phyloP scores from a whole-genome alignment of 1,140 invertebrate species.

The Magallana gigas region DNA sequence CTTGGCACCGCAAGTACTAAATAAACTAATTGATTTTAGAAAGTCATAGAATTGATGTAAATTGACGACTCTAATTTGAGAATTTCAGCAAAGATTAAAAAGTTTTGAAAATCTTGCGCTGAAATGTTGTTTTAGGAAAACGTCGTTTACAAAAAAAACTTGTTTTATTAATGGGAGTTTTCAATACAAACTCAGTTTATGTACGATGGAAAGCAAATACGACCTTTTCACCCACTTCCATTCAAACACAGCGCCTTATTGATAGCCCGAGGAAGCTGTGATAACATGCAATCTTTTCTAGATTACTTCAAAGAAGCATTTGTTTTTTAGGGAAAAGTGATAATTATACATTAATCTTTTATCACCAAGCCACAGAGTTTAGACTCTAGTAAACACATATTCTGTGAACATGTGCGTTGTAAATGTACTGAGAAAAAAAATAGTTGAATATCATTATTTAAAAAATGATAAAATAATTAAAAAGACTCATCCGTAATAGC shows the following conservation, averaged over 20 bases:
- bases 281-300: background rate
- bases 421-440: too few relatives aligned
- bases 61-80: background rate
- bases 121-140: background rate
- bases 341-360: background rate
- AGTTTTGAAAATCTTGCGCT: background rate
- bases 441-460: too few relatives aligned
- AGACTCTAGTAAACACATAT: too few relatives aligned
- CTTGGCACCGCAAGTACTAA: background rate
- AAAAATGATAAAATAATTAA: too few relatives aligned
- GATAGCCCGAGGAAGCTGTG: background rate
- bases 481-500: too few relatives aligned
- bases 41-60: background rate
- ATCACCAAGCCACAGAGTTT: background rate
- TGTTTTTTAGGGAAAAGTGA: background rate
- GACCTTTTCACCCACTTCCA: background rate
- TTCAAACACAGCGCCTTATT: background rate
- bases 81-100: background rate
- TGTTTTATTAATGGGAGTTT: conserved; percentile 34
- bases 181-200: background rate
- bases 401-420: too few relatives aligned
- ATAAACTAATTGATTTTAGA: background rate
- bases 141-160: background rate
- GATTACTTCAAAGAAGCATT: conserved; percentile 11
- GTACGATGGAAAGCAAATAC: background rate